Base-by-base conservation (phyloP, 2,888 invertebrate genomes). In the Sipha maydis region DNA sequence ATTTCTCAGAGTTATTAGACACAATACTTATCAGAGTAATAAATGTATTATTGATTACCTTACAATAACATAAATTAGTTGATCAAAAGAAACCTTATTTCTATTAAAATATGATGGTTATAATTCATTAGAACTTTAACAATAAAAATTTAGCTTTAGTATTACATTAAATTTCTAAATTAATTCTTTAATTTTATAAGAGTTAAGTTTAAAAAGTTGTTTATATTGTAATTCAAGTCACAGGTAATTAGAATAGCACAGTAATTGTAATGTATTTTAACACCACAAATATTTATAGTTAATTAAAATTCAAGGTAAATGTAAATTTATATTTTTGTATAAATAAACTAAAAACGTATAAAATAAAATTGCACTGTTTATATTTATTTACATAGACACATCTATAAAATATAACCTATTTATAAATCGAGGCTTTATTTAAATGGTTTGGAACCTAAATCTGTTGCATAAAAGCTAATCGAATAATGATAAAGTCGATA, bases 41-140 rank as follows among this genome's bases (percentile, higher is more conserved):
- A 17, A 71, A 34, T 71, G 11, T 28, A 71, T 71, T 61, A 79
- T 28, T 31, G 77, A 77, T 77, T 54, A 77, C 14, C 28, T 41
- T 80, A 41, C 41, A 67, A 41, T 28, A 80, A 80, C 67, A 67
- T 67, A 67, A 71, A 71, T 17, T 28, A 71, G 31, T 71, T 71
- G 11, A 71, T 71, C 28, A 31, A 31, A 31, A 28, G 17, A 71
- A 71, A 71, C 11, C 4, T 71, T 61, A 61, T 61, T 61, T 61
- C 48, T 61, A 21, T 61, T 61, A 21, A 61, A 61, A 61, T 25
- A 61, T 25, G 61, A 61, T 5, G 61, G 25, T 7, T 25, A 25
- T 25, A 61, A 48, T 14, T 61, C 8, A 25, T 21, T 25, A 61
- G 25, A 61, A 25, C 61, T 61, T 61, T 61, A 7, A 7, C 25